Conservation (phyloP, 2,888 invertebrate genomes). For the Griposia aprilina region DNA sequence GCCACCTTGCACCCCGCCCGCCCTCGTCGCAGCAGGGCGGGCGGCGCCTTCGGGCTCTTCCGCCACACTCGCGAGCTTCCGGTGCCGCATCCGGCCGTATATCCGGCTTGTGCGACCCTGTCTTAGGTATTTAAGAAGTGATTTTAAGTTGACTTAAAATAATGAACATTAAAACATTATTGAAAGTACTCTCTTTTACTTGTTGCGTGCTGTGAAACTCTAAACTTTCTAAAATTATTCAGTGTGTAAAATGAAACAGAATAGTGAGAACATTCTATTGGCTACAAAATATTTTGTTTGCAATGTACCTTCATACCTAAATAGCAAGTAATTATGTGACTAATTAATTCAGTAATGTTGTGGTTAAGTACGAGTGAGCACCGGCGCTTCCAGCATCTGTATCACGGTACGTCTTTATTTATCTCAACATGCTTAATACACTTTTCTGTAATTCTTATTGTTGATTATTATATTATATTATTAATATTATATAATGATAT, state of each 20-base stretch:
- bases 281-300: background rate
- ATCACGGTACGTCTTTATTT: slow-evolving; percentile 76
- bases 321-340: slow-evolving; percentile 37
- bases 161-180: background rate
- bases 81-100: slow-evolving; percentile 85
- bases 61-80: slow-evolving; percentile 83
- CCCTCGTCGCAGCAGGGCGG: slow-evolving; percentile 43
- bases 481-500: no score
- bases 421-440: background rate
- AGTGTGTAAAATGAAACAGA: background rate
- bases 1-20: slow-evolving; percentile 54
- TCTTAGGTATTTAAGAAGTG: slow-evolving; percentile 10
- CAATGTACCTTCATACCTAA: no score
- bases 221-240: background rate
- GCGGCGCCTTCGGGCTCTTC: slow-evolving; percentile 57
- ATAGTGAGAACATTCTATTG: background rate
- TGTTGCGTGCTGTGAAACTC: background rate
- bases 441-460: background rate
- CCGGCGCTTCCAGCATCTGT: slow-evolving; percentile 84
- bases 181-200: background rate
- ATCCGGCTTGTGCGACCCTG: slow-evolving; percentile 71
- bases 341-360: slow-evolving; percentile 75
- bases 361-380: slow-evolving; percentile 84
- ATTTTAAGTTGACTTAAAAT: background rate
- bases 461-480: no score